A percentile compares a stretch with the other conserved stretches of the same genome.
phyloP scores from a whole-genome alignment of 2,113 vertebrate species.

The Entelurus aequoreus region DNA sequence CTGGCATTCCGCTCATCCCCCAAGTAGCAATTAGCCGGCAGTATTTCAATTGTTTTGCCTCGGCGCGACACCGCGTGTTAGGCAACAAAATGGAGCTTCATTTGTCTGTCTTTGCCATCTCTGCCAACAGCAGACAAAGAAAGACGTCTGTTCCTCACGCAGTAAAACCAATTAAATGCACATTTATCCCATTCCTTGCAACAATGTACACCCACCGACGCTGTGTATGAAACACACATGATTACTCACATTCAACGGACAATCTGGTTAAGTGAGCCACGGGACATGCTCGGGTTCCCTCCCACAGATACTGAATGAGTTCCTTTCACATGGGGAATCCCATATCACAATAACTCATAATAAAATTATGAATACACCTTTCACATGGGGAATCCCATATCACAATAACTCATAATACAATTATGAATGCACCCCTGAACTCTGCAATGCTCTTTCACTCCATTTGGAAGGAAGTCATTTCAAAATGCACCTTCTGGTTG shows the following conservation, averaged over 20 bases:
- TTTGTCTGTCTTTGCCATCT: constrained; percentile 27
- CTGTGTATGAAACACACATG: constrained; percentile 1
- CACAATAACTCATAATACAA: constrained; percentile 4
- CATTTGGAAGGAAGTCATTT: background rate
- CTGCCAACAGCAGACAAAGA: constrained; percentile 41
- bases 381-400: constrained; percentile 23
- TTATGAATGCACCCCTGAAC: background rate
- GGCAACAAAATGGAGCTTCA: constrained; percentile 9
- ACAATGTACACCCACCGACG: constrained; percentile 31
- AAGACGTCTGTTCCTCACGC: constrained; percentile 44
- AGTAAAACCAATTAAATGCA: constrained; percentile 49
- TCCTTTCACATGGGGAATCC: constrained; percentile 26
- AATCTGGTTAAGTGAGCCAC: constrained; percentile 24
- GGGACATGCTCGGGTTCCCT: constrained; percentile 14
- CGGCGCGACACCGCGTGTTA: constrained; percentile 15
- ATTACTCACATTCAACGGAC: constrained; percentile 10
- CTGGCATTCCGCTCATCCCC: background rate
- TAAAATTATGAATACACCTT: background rate
- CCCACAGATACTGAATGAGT: constrained; percentile 12
- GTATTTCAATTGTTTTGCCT: constrained; percentile 31
- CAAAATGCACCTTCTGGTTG: background rate
- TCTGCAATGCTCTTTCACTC: constrained; percentile 5
- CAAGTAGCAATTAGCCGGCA: constrained; percentile 15
- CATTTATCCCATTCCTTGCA: constrained; percentile 38
- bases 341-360: constrained; percentile 8